Evolutionary conservation across 2,797 vertebrate species (phyloP), one percentile per base, ranked within the genome.

Genomic region (Oceanodroma leucorhoa): DNA sequence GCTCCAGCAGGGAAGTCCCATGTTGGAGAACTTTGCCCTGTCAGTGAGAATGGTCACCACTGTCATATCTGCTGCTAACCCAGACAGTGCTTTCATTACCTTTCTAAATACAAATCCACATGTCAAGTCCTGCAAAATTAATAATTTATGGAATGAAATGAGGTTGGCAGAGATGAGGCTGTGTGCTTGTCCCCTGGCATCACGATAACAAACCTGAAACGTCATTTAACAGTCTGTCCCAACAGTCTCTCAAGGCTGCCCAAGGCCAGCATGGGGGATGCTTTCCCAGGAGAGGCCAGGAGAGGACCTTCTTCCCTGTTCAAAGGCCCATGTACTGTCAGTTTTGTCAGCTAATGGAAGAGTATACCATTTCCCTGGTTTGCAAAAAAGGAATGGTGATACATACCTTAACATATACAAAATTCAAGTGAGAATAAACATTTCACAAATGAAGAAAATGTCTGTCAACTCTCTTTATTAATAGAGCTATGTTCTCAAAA

Each of bases 201-300:
- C 26, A 60, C 1, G 4, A 12, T 41, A 73, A 65, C 6, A 57
- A 90, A 54, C 11, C 5, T 46, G 18, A 80, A 83, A 61, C 18
- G 53, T 83, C 8, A 22, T 65, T 77, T 69, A 29, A 29, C 3
- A n/a, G 5, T 53, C 53, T 83, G 6, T 50, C 5, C 53, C 66
- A 38, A 73, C 9, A 0, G 0, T 10, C 8, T 65, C 34, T 45
- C 23, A 69, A 34, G 12, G 22, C 19, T 46, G 18, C 10, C 10
- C 14, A 41, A 10, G 23, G 7, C 34, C 57, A n/a, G 23, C 2
- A 54, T 14, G 24, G 20, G 13, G 10, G 5, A 22, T 19, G 21
- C 3, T 70, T 65, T 87, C 36, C 8, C 2, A 3, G 22, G 7
- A 54, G 21, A 5, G 26, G 6, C 26, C 18, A 84, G 10, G 12